phyloP scores from a whole-genome alignment of 2,113 vertebrate species.

The Mellivora capensis region DNA sequence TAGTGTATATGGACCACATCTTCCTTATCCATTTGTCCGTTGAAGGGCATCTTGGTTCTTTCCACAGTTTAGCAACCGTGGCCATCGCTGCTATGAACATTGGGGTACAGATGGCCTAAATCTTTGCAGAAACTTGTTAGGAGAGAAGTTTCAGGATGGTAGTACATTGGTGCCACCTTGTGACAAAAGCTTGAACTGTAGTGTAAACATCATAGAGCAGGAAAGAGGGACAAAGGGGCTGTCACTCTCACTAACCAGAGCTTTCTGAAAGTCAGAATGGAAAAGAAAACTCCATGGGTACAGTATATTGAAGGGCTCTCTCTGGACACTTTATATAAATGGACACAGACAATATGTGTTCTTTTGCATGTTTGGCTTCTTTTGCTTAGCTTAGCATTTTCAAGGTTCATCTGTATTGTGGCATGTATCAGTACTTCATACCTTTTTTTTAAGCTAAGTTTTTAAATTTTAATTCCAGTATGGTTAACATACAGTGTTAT shows the following conservation, averaged over 20 bases:
- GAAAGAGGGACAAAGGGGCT: neutral
- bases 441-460: neutral
- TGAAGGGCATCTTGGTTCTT: no score
- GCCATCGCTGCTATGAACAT: no score
- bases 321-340: neutral
- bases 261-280: neutral
- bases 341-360: neutral
- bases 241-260: neutral
- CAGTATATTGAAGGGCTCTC: neutral
- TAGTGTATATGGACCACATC: no score
- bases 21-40: no score
- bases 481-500: neutral
- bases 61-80: no score
- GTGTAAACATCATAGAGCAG: neutral
- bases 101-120: no score
- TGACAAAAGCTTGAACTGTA: neutral
- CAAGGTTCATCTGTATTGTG: neutral
- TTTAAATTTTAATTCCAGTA: neutral
- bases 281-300: neutral
- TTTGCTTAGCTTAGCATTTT: neutral
- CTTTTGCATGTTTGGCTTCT: neutral
- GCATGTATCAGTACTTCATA: neutral
- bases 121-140: neutral
- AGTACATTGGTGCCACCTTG: neutral
- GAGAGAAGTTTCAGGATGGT: neutral